Evolutionary conservation across 2,797 vertebrate genomes (phyloP).

Genomic region (Lithobates pipiens): DNA sequence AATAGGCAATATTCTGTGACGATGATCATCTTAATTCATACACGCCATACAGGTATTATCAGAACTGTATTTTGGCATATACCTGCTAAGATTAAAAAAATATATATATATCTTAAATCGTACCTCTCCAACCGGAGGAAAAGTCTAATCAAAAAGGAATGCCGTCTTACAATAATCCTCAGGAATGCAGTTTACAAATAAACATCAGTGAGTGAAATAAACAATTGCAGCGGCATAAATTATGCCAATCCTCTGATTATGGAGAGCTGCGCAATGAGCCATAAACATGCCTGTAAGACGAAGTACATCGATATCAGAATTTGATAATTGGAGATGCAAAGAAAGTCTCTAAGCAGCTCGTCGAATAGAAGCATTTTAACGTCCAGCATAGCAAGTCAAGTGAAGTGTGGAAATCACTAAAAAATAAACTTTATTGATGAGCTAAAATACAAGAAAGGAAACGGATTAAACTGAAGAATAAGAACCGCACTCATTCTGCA

Average conservation of each 20-base stretch:
- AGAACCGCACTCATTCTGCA: no score
- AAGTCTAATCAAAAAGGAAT: background rate
- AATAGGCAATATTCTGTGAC: no score
- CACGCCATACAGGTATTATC: no score
- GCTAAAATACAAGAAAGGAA: no score
- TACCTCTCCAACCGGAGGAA: background rate
- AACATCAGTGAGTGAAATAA: background rate
- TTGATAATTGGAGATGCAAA: conserved; percentile 1
- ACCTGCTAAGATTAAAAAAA: no score
- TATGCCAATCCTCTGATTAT: background rate
- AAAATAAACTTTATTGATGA: no score
- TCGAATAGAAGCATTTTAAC: background rate
- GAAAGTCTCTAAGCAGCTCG: background rate
- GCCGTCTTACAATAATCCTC: background rate
- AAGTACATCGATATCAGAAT: background rate
- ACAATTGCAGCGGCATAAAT: background rate
- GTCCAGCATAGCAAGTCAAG: background rate
- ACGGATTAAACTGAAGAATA: no score
- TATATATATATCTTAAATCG: no score
- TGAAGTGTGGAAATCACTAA: background rate
- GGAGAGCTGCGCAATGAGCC: background rate
- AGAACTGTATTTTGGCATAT: no score
- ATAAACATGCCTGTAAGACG: conserved; percentile 8
- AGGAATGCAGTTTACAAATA: conserved; percentile 7
- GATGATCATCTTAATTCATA: no score